A percentile compares a stretch with the other conserved stretches of the same genome.
Conservation (phyloP, 2,888 invertebrate genomes). For the Halictus ligatus region DNA sequence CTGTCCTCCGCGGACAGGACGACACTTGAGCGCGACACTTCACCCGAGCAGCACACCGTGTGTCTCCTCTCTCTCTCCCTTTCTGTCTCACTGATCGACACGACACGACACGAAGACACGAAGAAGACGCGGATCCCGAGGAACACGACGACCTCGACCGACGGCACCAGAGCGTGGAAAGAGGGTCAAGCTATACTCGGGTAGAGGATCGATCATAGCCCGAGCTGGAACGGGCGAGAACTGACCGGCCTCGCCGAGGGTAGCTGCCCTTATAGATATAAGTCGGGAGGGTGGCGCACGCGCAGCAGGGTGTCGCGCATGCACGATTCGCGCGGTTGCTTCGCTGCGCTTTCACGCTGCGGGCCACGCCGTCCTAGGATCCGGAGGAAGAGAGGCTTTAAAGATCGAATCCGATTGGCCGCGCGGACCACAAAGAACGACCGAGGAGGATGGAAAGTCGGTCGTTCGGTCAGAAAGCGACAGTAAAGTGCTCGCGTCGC, state of each 20-base stretch:
- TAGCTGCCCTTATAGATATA: slow-evolving; percentile 78
- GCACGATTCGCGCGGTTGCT: slow-evolving; percentile 53
- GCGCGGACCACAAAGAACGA: slow-evolving; percentile 14
- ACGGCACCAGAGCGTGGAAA: background rate
- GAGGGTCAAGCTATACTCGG: slow-evolving; percentile 8
- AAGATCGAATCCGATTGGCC: slow-evolving; percentile 58
- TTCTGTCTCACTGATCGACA: background rate
- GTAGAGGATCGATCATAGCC: slow-evolving; percentile 24
- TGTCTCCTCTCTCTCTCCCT: background rate
- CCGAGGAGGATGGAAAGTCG: slow-evolving; percentile 65
- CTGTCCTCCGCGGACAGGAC: slow-evolving; percentile 6
- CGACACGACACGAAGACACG: background rate
- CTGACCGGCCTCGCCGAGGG: slow-evolving; percentile 73
- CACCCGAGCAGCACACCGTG: slow-evolving; percentile 21
- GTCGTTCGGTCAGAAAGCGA: slow-evolving; percentile 71
- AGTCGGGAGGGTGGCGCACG: slow-evolving; percentile 67
- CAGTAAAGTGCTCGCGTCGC: slow-evolving; percentile 22
- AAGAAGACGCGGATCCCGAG: background rate
- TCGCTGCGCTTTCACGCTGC: slow-evolving; percentile 68
- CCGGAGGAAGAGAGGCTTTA: slow-evolving; percentile 42
- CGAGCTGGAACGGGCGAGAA: slow-evolving; percentile 73
- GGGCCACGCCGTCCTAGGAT: slow-evolving; percentile 41
- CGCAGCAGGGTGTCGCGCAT: slow-evolving; percentile 59
- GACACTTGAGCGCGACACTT: slow-evolving; percentile 40
- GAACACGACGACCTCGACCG: background rate